Base-by-base conservation (phyloP, 1,140 invertebrate species). In the Lasioglossum baleicum region DNA sequence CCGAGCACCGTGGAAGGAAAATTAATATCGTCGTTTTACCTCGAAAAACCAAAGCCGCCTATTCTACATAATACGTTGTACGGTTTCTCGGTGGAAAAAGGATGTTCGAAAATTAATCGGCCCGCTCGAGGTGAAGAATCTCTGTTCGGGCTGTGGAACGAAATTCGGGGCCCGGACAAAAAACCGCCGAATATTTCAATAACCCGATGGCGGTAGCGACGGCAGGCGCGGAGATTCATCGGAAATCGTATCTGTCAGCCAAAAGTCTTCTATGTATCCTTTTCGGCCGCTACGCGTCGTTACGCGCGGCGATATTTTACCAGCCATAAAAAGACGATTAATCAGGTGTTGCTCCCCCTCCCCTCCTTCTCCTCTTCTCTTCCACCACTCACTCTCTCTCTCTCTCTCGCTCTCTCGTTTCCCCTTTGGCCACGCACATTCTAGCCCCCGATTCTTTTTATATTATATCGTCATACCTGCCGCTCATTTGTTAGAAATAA, bases 301-400 rank as follows among this genome's bases (percentile, higher is more conserved):
- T 65, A 73, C 76, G 69, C 82, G 44, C 58, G 56, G 58, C 79
- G 65, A 87, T 83, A 87, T 83, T 84, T 83, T 70, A 84, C 79
- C 65, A 82, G 79, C 82, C 85, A 82, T 87, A 85, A 88, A 87
- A 88, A 87, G 80, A 75, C 83, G 87, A 88, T 88, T 85, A 85
- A 80, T 87, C 83, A 81, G 83, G 82, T 76, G 61, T 60, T 53
- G 69, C 44, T 15, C 53, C 2, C 20, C 20, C 61, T 67, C 2
- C 40, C 40, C 63, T 26, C n/a, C 22, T 53, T 51, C 69, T 3
- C 7, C 35, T 31, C 22, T 42, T 58, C 73, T 1, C 3, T 66
- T 35, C 26, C 7, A 13, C 35, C 64, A 0, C 7, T n/a, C n/a
- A n/a, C n/a, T n/a, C n/a, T n/a, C n/a, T n/a, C n/a, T n/a, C n/a